Evolutionary conservation across 2,113 vertebrate species (phyloP).

Genomic region (Hemichromis elongatus): DNA sequence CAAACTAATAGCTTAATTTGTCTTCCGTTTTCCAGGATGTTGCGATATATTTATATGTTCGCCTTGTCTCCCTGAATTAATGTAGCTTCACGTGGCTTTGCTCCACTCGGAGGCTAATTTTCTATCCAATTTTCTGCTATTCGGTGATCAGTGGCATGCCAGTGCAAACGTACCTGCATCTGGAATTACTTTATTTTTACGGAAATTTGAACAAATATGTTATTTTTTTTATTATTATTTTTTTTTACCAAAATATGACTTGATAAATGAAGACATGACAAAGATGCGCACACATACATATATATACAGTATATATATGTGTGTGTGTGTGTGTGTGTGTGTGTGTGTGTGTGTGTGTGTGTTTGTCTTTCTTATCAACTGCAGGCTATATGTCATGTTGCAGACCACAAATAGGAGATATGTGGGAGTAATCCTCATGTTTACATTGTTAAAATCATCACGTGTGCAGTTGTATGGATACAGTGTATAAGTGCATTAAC

Average conservation of each 20-base stretch:
- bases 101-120: neutral
- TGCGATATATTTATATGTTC: neutral
- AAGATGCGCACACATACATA: accelerated
- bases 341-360: neutral
- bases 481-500: neutral
- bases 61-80: neutral
- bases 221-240: neutral
- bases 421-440: neutral
- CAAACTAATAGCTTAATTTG: neutral
- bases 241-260: neutral
- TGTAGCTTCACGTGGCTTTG: neutral
- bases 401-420: neutral
- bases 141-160: neutral
- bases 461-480: neutral
- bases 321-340: too few relatives aligned
- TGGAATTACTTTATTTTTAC: neutral
- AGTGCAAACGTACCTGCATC: neutral
- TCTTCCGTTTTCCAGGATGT: neutral
- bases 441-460: neutral
- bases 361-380: neutral
- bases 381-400: neutral
- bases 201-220: neutral
- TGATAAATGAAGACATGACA: neutral
- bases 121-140: neutral
- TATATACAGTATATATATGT: too few relatives aligned